Conservation (phyloP, 23 tunicate species). For the Botrylloides violaceus region DNA sequence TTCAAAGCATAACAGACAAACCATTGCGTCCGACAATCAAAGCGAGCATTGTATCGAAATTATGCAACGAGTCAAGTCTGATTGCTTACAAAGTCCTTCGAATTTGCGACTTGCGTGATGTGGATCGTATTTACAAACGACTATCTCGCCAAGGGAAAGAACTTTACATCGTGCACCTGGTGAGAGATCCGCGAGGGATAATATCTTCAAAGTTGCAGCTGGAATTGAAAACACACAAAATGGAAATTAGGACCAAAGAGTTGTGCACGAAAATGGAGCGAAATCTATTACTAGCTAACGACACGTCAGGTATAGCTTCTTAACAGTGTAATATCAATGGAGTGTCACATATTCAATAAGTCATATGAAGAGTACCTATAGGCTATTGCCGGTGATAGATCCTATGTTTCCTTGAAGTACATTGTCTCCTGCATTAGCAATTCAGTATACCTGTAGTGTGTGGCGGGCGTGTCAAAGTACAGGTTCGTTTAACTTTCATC, state of each 20-base stretch:
- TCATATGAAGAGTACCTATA: no score
- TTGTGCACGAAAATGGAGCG: not conserved
- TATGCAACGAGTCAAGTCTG: slow-evolving; percentile 13
- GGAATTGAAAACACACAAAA: not conserved
- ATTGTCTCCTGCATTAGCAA: no score
- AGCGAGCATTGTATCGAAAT: slow-evolving; percentile 15
- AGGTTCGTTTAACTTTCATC: no score
- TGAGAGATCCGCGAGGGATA: slow-evolving; percentile 76
- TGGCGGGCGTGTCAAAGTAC: no score
- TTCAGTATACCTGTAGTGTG: no score
- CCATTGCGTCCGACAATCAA: no score
- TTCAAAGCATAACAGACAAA: not conserved
- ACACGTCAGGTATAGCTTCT: not conserved
- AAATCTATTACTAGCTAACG: not conserved
- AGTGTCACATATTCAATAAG: no score
- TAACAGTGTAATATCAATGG: no score
- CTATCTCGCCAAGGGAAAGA: not conserved
- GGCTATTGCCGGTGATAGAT: no score
- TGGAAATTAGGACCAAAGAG: not conserved
- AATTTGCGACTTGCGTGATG: slow-evolving; percentile 32
- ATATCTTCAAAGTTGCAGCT: slow-evolving; percentile 35
- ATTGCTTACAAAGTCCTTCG: slow-evolving; percentile 58
- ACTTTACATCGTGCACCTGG: slow-evolving; percentile 49
- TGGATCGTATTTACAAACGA: slow-evolving; percentile 15
- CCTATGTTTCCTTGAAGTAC: no score